phyloP scores from a whole-genome alignment of 2,113 vertebrate species.

The Cacatua alba region DNA sequence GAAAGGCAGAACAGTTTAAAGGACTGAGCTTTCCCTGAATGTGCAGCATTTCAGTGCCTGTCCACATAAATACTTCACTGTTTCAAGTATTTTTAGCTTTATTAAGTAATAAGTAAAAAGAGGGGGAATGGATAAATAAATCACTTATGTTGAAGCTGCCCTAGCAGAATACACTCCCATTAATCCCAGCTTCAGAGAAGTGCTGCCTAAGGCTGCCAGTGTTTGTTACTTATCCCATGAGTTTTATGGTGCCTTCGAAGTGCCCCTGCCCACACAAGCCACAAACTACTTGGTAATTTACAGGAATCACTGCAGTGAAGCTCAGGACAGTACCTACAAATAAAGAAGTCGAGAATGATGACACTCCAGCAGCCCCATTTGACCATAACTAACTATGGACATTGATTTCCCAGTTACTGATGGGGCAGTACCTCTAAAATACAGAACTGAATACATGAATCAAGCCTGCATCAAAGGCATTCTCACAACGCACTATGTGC shows the following conservation, averaged over 20 bases:
- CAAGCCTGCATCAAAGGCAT: rapidly evolving
- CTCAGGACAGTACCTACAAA: not conserved
- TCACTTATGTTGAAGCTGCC: not conserved
- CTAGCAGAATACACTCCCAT: not conserved
- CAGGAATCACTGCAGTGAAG: not conserved
- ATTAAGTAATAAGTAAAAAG: not conserved
- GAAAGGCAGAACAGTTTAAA: not conserved
- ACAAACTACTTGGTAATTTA: not conserved
- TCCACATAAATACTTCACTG: not conserved
- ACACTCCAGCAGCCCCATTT: not conserved
- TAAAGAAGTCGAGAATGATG: not conserved
- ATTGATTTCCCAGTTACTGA: not conserved
- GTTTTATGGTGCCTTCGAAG: rapidly evolving
- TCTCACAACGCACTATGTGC: rapidly evolving
- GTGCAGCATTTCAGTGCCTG: not conserved
- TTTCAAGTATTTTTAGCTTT: not conserved
- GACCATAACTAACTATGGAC: rapidly evolving
- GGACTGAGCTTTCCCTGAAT: not conserved
- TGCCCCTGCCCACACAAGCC: not conserved
- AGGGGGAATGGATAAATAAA: not conserved
- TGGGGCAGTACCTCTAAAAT: not conserved
- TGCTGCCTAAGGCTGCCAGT: not conserved
- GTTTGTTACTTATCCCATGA: not conserved
- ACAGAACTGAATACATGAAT: not conserved
- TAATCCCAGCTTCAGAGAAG: not conserved